Evolutionary conservation across 2,113 vertebrate species (phyloP).

Genomic region (Hypanus sabinus): DNA sequence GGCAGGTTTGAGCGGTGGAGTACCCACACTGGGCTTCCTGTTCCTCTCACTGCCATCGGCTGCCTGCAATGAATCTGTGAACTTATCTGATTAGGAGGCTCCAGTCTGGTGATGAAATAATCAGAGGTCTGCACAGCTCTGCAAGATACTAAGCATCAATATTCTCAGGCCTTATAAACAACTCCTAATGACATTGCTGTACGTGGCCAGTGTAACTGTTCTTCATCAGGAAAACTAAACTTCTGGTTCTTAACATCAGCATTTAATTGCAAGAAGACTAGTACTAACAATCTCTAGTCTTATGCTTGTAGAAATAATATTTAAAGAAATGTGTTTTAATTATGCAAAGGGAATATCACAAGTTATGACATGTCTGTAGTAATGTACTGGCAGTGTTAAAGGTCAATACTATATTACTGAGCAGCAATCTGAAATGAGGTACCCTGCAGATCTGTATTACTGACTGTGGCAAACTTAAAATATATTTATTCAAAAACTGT

Average conservation of each 20-base stretch:
- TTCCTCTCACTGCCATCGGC: background rate
- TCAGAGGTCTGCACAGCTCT: background rate
- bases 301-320: background rate
- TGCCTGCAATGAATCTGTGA: background rate
- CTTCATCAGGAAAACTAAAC: background rate
- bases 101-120: background rate
- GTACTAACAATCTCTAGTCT: background rate
- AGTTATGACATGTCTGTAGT: background rate
- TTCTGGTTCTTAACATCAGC: background rate
- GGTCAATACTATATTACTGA: background rate
- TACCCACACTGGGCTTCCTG: too few relatives aligned
- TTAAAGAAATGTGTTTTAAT: background rate
- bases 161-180: background rate
- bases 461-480: background rate
- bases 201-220: background rate
- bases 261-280: background rate
- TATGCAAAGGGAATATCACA: background rate
- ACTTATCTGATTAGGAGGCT: background rate
- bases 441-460: background rate
- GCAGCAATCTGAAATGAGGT: background rate
- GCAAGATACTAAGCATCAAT: background rate
- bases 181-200: background rate
- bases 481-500: background rate
- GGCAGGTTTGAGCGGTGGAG: background rate
- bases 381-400: background rate